A percentile compares a stretch with the other conserved stretches of the same genome.
Evolutionary conservation across 2,888 invertebrate species (phyloP).

Genomic region (Fragum sueziense): DNA sequence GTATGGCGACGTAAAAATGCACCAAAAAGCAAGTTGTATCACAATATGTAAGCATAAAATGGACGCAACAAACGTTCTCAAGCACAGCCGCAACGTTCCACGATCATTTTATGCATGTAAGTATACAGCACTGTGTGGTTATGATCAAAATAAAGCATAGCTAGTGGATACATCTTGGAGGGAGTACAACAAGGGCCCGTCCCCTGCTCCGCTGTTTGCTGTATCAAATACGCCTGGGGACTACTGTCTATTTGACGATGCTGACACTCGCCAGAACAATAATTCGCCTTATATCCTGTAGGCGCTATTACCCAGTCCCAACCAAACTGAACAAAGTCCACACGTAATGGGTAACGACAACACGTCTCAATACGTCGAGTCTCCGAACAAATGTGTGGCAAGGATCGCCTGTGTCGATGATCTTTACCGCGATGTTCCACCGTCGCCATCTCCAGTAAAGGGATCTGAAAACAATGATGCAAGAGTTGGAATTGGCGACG

Average conservation of each 20-base stretch:
- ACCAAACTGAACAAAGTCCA: constrained; percentile 97
- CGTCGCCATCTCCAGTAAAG: constrained; percentile 72
- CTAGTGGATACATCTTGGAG: constrained; percentile 90
- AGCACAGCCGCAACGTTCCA: constrained; percentile 72
- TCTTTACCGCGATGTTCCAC: constrained; percentile 49
- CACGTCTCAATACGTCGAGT: constrained; percentile 91
- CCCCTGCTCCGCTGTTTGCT: constrained; percentile 86
- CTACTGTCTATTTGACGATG: constrained; percentile 93
- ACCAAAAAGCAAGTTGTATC: constrained; percentile 34
- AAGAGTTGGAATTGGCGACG: no score
- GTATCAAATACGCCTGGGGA: constrained; percentile 93
- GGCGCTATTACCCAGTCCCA: constrained; percentile 99
- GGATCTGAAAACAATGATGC: constrained; percentile 71
- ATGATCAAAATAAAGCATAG: constrained; percentile 95
- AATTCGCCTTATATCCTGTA: constrained; percentile 96
- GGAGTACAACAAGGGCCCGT: constrained; percentile 97
- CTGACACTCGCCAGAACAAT: constrained; percentile 97
- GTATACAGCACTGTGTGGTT: constrained; percentile 86
- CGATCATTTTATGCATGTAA: constrained; percentile 74
- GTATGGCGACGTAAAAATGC: constrained; percentile 12
- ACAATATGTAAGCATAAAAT: constrained; percentile 21
- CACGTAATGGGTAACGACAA: constrained; percentile 95
- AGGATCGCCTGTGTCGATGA: constrained; percentile 87
- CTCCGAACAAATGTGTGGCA: constrained; percentile 93
- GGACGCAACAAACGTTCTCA: constrained; percentile 34